Conservation (phyloP, 2,888 invertebrate genomes). For the Cheilosia grossa region DNA sequence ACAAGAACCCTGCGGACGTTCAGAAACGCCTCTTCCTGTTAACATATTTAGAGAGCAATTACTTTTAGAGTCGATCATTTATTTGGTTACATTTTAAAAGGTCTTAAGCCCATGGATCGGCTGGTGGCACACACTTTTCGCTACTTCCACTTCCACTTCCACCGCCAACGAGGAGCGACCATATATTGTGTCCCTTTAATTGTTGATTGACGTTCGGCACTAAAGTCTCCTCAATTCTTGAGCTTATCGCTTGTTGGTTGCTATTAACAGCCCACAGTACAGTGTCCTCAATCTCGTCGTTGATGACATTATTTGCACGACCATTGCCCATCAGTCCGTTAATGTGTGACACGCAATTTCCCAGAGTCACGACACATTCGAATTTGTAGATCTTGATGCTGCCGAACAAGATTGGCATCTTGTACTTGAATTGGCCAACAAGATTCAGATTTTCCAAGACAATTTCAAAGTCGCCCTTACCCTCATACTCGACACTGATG, state of each 20-base stretch:
- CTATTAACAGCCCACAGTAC: slow-evolving; percentile 78
- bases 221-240: slow-evolving; percentile 75
- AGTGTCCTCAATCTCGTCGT: slow-evolving; percentile 78
- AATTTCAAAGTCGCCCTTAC: slow-evolving; percentile 78
- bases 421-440: slow-evolving; percentile 80
- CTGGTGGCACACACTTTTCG: slow-evolving; percentile 77
- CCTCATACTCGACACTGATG: slow-evolving; percentile 78
- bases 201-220: slow-evolving; percentile 78
- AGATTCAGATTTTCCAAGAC: slow-evolving; percentile 78
- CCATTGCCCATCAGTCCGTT: slow-evolving; percentile 80
- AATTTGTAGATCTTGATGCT: slow-evolving; percentile 81
- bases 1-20: too few species aligned
- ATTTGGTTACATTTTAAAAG: neutral
- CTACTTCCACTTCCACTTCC: slow-evolving; percentile 38
- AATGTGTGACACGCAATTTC: slow-evolving; percentile 78
- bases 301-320: slow-evolving; percentile 77
- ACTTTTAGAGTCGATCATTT: slow-evolving; percentile 7
- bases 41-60: too few species aligned
- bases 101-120: slow-evolving; percentile 78
- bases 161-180: slow-evolving; percentile 77
- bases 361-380: slow-evolving; percentile 77
- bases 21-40: too few species aligned
- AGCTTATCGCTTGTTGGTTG: slow-evolving; percentile 78
- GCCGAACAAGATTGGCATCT: slow-evolving; percentile 79
- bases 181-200: slow-evolving; percentile 79